Base-by-base conservation (phyloP, 2,888 invertebrate species). In the Eupithecia exiguata region DNA sequence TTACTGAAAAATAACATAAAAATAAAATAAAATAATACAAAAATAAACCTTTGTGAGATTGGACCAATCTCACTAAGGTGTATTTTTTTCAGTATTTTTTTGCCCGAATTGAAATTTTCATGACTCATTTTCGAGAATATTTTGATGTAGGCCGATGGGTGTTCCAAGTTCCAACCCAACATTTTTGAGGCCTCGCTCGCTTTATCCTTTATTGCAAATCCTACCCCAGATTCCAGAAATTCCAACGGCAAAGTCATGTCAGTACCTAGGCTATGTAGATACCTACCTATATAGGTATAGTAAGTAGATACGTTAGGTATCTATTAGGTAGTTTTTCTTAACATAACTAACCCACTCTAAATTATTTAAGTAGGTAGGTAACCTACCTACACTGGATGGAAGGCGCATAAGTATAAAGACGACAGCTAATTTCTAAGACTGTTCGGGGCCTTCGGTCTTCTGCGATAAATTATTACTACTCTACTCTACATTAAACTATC, bases 1-100 rank as follows among this genome's bases (percentile, higher is more conserved):
- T 91, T 77, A 94, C 94, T 94, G 89, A 9, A 71, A 70, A 66
- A n/a, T n/a, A n/a, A n/a, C n/a, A n/a, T n/a, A n/a, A n/a, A n/a
- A n/a, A n/a, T n/a, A n/a, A n/a, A n/a, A n/a, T n/a, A n/a, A n/a
- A n/a, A n/a, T n/a, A n/a, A n/a, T n/a, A n/a, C n/a, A n/a, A n/a
- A n/a, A n/a, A 21, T 38, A 74, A 49, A 69, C 18, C 18, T 62
- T 35, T 3, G 16, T 62, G 35, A 62, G 61, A 21, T 21, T 4
- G 25, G n/a, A n/a, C n/a, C n/a, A n/a, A n/a, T n/a, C n/a, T n/a
- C n/a, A n/a, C n/a, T n/a, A n/a, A n/a, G n/a, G n/a, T n/a, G n/a
- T n/a, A n/a, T n/a, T n/a, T n/a, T n/a, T n/a, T n/a, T n/a, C n/a
- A n/a, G n/a, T n/a, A n/a, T n/a, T n/a, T n/a, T n/a, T 6, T 38